Evolutionary conservation across 2,888 invertebrate genomes (phyloP).

Genomic region (Diarsia brunnea): DNA sequence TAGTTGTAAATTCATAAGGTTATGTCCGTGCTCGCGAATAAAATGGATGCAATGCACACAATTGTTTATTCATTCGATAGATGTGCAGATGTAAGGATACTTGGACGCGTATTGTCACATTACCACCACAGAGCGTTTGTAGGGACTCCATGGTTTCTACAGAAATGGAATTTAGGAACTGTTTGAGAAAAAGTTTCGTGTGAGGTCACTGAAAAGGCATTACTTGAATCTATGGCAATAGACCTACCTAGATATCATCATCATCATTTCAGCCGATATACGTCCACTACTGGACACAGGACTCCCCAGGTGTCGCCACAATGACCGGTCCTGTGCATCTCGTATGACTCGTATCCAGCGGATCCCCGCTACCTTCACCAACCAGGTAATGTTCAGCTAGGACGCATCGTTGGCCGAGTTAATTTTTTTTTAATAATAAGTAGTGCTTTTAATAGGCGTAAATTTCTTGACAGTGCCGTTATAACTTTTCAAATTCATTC

Average conservation of each 20-base stretch:
- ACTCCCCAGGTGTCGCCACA: too few relatives aligned
- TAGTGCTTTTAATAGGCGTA: not conserved
- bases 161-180: not conserved
- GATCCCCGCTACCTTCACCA: too few relatives aligned
- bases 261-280: too few relatives aligned
- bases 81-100: conserved; percentile 62
- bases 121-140: conserved; percentile 44
- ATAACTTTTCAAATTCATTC: not conserved
- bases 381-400: too few relatives aligned
- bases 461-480: not conserved
- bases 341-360: too few relatives aligned
- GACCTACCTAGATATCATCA: not conserved
- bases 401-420: too few relatives aligned
- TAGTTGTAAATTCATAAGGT: conserved; percentile 68
- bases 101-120: conserved; percentile 60
- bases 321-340: too few relatives aligned
- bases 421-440: not conserved
- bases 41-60: conserved; percentile 60
- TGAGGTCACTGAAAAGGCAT: not conserved
- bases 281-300: too few relatives aligned
- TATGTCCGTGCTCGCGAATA: conserved; percentile 68
- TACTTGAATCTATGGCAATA: not conserved
- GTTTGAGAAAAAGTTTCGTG: not conserved
- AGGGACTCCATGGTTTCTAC: conserved; percentile 48
- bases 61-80: conserved; percentile 71